phyloP scores from a whole-genome alignment of 2,113 vertebrate genomes.

The Rhegmatorhina hoffmannsi region DNA sequence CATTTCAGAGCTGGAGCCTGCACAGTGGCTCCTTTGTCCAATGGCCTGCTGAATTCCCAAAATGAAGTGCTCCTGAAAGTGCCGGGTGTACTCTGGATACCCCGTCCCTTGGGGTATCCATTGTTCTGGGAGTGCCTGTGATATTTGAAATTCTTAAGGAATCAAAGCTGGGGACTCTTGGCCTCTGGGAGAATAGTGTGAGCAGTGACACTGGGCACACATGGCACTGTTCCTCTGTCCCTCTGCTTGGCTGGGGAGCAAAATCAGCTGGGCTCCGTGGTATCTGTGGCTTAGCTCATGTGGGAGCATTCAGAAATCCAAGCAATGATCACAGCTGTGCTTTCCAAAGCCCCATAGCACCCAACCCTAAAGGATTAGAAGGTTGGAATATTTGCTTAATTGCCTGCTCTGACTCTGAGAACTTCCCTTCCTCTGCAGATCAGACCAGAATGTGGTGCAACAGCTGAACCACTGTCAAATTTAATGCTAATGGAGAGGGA shows the following conservation, averaged over 20 bases:
- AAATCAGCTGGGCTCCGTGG: background rate
- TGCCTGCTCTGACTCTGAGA: background rate
- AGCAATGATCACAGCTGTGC: background rate
- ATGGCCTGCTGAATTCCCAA: background rate
- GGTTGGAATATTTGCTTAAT: constrained; percentile 6
- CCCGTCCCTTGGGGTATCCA: background rate
- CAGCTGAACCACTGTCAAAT: background rate
- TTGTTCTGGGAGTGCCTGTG: background rate
- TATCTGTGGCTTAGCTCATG: accelerated
- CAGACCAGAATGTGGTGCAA: background rate
- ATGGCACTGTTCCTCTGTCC: accelerated
- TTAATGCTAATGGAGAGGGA: background rate
- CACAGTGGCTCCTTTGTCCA: background rate
- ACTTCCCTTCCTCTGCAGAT: background rate
- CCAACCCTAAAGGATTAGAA: background rate
- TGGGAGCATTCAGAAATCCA: background rate
- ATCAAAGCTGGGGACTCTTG: background rate
- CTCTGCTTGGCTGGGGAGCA: background rate
- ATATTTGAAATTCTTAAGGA: background rate
- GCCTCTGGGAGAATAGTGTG: background rate
- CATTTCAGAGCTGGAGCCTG: background rate
- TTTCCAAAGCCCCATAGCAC: background rate
- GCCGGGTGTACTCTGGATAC: accelerated
- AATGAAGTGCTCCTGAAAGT: background rate
- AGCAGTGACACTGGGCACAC: background rate